Evolutionary conservation across 1,140 invertebrate genomes (phyloP).

Genomic region (Triops cancriformis): DNA sequence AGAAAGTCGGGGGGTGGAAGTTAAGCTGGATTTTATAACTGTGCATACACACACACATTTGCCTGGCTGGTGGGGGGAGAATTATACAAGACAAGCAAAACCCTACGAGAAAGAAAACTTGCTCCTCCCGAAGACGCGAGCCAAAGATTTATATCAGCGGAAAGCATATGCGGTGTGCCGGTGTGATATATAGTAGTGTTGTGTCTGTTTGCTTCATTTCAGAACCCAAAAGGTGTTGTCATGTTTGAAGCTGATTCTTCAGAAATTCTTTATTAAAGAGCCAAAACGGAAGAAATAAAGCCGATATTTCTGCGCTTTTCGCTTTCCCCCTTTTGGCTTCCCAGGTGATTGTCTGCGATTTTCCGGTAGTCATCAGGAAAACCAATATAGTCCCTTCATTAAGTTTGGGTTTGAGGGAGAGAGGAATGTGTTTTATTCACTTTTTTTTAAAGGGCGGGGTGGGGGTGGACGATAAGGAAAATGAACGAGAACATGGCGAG

Average conservation of each 20-base stretch:
- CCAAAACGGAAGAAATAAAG: no score
- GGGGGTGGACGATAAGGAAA: neutral
- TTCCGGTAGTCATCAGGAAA: neutral
- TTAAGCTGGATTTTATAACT: constrained; percentile 6
- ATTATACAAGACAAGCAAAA: no score
- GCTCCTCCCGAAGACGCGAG: neutral
- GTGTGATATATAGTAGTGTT: neutral
- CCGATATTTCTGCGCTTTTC: no score
- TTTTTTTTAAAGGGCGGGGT: neutral
- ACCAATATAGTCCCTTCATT: constrained; percentile 5
- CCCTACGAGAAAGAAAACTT: no score
- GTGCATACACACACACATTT: neutral
- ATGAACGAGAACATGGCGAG: neutral
- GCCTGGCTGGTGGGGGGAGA: no score
- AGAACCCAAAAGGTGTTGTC: neutral
- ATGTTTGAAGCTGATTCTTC: neutral
- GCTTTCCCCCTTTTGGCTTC: no score
- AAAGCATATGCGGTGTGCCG: neutral
- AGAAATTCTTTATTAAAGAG: neutral
- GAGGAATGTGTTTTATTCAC: neutral
- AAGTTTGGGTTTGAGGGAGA: neutral
- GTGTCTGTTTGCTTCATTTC: neutral
- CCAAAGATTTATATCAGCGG: neutral
- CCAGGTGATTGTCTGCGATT: neutral
- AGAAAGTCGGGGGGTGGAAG: neutral